Conservation (phyloP, 2,797 vertebrate genomes). For the Chromis chromis region DNA sequence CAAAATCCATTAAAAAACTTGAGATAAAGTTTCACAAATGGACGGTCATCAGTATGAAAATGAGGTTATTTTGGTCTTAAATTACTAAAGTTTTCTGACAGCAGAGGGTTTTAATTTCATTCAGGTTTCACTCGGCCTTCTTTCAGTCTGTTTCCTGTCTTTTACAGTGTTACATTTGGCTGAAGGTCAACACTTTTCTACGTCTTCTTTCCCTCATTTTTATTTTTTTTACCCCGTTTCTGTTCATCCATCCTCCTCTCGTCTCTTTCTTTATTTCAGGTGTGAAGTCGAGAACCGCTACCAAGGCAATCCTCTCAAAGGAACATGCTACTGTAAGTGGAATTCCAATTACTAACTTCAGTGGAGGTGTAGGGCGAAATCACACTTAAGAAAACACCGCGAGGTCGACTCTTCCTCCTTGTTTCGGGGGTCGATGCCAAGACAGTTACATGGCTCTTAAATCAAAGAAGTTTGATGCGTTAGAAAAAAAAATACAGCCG, state of each 20-base stretch:
- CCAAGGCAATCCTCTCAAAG: conserved; percentile 98
- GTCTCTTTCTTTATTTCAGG: conserved; percentile 75
- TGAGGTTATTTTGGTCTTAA: neutral
- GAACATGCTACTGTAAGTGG: conserved; percentile 98
- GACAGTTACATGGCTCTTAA: conserved; percentile 30
- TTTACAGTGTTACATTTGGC: neutral
- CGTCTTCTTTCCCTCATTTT: neutral
- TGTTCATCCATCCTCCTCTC: conserved; percentile 4
- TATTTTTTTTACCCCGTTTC: neutral
- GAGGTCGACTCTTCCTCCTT: conserved; percentile 16
- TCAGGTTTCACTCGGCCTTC: too few relatives aligned
- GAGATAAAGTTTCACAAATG: conserved; percentile 23
- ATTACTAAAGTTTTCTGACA: neutral
- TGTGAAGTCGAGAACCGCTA: conserved; percentile 98
- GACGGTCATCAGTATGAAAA: conserved; percentile 30
- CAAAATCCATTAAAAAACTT: conserved; percentile 32
- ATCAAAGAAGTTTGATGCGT: conserved; percentile 63
- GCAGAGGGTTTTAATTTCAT: neutral
- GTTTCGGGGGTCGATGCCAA: conserved; percentile 21
- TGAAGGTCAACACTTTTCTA: conserved; percentile 8
- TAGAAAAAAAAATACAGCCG: conserved; percentile 22
- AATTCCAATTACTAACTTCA: conserved; percentile 46
- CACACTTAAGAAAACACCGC: conserved; percentile 4
- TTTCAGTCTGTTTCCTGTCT: neutral
- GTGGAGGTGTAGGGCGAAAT: neutral